Evolutionary conservation across 1,140 invertebrate genomes (phyloP).

Genomic region (Meteorus sp.): DNA sequence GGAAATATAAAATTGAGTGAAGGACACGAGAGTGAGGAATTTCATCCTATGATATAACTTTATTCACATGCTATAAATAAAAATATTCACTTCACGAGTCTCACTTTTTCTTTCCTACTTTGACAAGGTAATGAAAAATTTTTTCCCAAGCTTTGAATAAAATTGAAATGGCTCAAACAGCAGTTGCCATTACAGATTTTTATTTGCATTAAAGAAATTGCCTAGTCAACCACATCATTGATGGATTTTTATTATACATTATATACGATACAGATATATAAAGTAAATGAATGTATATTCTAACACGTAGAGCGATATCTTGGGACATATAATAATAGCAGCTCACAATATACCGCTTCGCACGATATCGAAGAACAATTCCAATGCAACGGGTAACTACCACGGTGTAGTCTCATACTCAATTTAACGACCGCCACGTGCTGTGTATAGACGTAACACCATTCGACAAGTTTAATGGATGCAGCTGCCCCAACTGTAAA

Average conservation of each 20-base stretch:
- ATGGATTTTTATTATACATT: neutral
- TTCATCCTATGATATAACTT: too few relatives aligned
- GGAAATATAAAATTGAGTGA: neutral
- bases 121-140: too few relatives aligned
- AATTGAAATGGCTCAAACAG: neutral
- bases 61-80: too few relatives aligned
- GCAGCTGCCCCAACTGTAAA: slow-evolving; percentile 22
- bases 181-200: neutral
- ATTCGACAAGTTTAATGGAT: slow-evolving; percentile 22
- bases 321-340: too few relatives aligned
- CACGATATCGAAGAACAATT: slow-evolving; percentile 1
- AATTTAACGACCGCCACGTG: slow-evolving; percentile 21
- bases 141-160: neutral
- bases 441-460: slow-evolving; percentile 1
- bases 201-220: too few relatives aligned
- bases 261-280: neutral
- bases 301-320: too few relatives aligned
- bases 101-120: too few relatives aligned
- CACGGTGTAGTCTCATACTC: slow-evolving; percentile 6
- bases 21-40: too few relatives aligned
- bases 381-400: neutral
- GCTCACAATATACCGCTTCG: neutral
- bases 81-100: too few relatives aligned
- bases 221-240: neutral
- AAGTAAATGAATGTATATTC: too few relatives aligned